Evolutionary conservation across 2,888 invertebrate species (phyloP).

Genomic region (Ecliptopera silaceata): DNA sequence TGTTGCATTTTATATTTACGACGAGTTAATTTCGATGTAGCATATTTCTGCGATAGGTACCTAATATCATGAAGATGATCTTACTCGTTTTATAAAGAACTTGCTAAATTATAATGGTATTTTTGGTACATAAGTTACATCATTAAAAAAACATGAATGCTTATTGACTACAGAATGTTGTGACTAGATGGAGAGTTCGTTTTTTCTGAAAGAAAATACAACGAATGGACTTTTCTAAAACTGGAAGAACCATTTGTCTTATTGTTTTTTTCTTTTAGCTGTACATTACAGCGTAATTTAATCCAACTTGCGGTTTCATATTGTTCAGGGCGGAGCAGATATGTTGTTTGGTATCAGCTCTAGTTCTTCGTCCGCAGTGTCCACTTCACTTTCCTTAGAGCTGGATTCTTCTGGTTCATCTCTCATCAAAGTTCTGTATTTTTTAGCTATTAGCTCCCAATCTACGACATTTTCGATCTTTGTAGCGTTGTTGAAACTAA

Average conservation of each 20-base stretch:
- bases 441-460: slow-evolving; percentile 95
- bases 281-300: neutral
- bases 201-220: neutral
- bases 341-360: slow-evolving; percentile 74
- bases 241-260: slow-evolving; percentile 15
- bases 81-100: neutral
- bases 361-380: slow-evolving; percentile 69
- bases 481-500: slow-evolving; percentile 90
- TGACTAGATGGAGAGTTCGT: neutral
- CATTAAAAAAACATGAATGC: neutral
- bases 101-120: neutral
- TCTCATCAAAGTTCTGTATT: slow-evolving; percentile 89
- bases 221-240: slow-evolving; percentile 4
- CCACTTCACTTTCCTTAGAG: slow-evolving; percentile 67
- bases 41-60: neutral
- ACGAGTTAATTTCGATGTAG: neutral
- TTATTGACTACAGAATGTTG: neutral
- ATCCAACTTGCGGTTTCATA: neutral
- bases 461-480: slow-evolving; percentile 95
- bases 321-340: slow-evolving; percentile 65
- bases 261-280: neutral
- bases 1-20: slow-evolving; percentile 10
- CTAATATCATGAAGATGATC: neutral
- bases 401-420: slow-evolving; percentile 70
- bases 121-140: neutral